Conservation (phyloP, 1,140 invertebrate genomes). For the Harlomillsia oculata region DNA sequence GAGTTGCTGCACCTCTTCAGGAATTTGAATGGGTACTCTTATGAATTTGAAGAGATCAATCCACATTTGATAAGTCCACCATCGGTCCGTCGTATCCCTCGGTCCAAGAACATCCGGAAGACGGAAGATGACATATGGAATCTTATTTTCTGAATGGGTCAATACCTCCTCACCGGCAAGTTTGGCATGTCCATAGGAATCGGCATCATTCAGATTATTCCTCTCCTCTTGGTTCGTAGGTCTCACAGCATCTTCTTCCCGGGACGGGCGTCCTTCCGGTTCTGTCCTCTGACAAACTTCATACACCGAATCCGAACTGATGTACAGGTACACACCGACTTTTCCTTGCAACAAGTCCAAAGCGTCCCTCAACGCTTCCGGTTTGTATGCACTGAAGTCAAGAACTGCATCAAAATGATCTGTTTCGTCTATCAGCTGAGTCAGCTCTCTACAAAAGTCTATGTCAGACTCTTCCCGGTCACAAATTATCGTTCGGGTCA, state of each 20-base stretch:
- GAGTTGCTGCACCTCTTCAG: not conserved
- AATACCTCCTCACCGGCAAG: conserved; percentile 43
- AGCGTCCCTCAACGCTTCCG: conserved; percentile 38
- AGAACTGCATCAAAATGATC: conserved; percentile 41
- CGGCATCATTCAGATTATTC: conserved; percentile 36
- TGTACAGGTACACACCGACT: conserved; percentile 43
- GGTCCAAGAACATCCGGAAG: conserved; percentile 47
- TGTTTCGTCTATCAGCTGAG: conserved; percentile 33
- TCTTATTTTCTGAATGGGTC: not conserved
- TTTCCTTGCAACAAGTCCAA: conserved; percentile 38
- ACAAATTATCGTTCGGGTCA: conserved; percentile 38
- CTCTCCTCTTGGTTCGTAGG: conserved; percentile 37
- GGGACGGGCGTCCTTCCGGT: conserved; percentile 16
- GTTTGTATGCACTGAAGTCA: conserved; percentile 45
- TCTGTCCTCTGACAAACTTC: conserved; percentile 41
- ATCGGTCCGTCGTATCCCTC: conserved; percentile 44
- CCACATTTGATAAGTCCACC: conserved; percentile 47
- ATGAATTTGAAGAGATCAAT: conserved; percentile 38
- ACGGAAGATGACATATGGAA: conserved; percentile 40
- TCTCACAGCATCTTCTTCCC: conserved; percentile 40
- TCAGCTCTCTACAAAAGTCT: conserved; percentile 38
- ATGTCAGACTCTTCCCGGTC: conserved; percentile 40
- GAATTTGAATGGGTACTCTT: conserved; percentile 14
- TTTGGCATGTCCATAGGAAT: conserved; percentile 44
- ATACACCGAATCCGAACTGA: conserved; percentile 47